Conservation (phyloP, 2,888 invertebrate species). For the Trimorus sp. region DNA sequence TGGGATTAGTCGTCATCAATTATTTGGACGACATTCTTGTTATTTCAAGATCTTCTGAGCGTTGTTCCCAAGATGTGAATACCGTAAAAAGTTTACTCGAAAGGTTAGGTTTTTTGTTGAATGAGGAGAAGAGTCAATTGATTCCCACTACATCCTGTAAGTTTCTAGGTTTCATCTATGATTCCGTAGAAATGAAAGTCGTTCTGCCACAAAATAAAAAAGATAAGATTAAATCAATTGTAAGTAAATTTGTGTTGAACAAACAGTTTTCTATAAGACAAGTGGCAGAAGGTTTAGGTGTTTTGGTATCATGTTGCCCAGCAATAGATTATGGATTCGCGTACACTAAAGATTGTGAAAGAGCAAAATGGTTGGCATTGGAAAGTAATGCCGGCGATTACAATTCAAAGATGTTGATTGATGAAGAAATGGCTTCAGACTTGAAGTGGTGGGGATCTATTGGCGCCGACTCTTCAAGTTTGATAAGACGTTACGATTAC, state of each 20-base stretch:
- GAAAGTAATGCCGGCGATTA: slow-evolving; percentile 6
- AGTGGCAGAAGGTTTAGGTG: neutral
- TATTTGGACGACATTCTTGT: slow-evolving; percentile 52
- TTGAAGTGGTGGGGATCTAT: slow-evolving; percentile 29
- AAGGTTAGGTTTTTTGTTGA: neutral
- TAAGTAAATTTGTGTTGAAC: neutral
- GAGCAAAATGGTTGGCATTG: slow-evolving; percentile 29
- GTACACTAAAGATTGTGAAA: slow-evolving; percentile 38
- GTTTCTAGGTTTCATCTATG: slow-evolving; percentile 42
- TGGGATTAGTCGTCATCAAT: slow-evolving; percentile 12
- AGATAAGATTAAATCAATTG: neutral
- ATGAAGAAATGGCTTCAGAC: neutral
- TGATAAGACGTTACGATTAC: slow-evolving; percentile 17
- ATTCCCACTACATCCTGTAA: slow-evolving; percentile 19
- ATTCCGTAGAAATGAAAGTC: slow-evolving; percentile 18
- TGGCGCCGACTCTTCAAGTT: neutral
- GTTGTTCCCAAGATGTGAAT: neutral
- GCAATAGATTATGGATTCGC: neutral
- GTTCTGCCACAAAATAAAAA: neutral
- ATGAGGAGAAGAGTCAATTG: neutral
- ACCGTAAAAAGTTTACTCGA: neutral
- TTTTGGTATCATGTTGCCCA: neutral
- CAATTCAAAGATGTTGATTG: slow-evolving; percentile 10
- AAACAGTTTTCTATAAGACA: neutral
- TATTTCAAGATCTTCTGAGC: neutral